Percentiles rank a stretch among this genome's conserved stretches.
These are phyloP conservation scores for Unio delphinus DNA, from an alignment of 2,888 invertebrate species.

Conservation along the genomic window DNA sequence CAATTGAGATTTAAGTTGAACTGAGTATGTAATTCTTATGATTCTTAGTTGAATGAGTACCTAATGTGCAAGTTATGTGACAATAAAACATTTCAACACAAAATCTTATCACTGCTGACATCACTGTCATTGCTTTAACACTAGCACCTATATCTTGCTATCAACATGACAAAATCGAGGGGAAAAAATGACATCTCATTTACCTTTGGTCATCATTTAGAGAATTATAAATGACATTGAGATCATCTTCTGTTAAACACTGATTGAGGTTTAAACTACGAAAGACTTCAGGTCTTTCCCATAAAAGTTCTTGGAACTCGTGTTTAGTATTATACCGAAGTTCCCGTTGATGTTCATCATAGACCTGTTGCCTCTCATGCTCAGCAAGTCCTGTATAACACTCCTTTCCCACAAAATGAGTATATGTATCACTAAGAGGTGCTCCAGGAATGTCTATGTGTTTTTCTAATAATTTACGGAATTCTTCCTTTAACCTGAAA, in stretches of 20 bases:
- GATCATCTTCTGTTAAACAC: slow-evolving; percentile 93
- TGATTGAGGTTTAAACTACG: slow-evolving; percentile 90
- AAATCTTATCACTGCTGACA: too few species aligned
- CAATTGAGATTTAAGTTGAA: too few species aligned
- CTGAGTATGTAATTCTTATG: too few species aligned
- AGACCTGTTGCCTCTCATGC: slow-evolving; percentile 91
- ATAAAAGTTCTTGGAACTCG: slow-evolving; percentile 91
- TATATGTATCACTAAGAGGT: slow-evolving; percentile 85
- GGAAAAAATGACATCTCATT: background rate
- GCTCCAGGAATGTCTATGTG: slow-evolving; percentile 81
- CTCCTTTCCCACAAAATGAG: slow-evolving; percentile 93
- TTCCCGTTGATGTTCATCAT: slow-evolving; percentile 89
- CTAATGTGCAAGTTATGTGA: too few species aligned
- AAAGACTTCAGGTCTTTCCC: slow-evolving; percentile 94
- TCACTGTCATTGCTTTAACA: too few species aligned
- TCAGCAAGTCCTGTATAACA: slow-evolving; percentile 93
- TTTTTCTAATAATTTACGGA: slow-evolving; percentile 92
- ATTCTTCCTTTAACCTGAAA: slow-evolving; percentile 91
- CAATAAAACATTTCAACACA: too few species aligned
- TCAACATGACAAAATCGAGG: too few species aligned
- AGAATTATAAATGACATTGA: slow-evolving; percentile 76
- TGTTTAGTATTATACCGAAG: slow-evolving; percentile 84
- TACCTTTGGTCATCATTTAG: slow-evolving; percentile 41
- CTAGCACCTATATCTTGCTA: too few species aligned
- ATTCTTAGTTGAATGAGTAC: too few species aligned